Evolutionary conservation across 2,888 invertebrate genomes (phyloP).

Genomic region (Molorchus minor): DNA sequence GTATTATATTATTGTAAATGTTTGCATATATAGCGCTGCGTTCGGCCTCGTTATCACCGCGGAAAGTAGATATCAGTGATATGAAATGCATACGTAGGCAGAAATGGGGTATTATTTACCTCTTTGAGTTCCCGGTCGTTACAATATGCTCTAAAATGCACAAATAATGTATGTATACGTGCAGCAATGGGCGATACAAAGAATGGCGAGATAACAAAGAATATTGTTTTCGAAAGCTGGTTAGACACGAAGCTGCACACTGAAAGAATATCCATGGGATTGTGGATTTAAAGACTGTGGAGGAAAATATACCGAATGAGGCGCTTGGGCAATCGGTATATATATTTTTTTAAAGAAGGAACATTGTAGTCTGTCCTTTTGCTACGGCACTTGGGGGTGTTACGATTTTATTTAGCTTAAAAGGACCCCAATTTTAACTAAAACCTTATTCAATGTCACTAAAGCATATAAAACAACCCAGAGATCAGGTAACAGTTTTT

Average conservation of each 20-base stretch:
- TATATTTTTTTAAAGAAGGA: too few species aligned
- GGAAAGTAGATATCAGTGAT: constrained; percentile 52
- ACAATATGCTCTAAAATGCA: constrained; percentile 37
- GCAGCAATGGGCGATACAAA: constrained; percentile 25
- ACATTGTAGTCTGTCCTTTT: too few species aligned
- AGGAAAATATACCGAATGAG: too few species aligned
- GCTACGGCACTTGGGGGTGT: too few species aligned
- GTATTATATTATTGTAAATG: constrained; percentile 46
- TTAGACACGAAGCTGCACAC: neutral
- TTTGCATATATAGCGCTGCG: constrained; percentile 43
- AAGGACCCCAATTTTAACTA: too few species aligned
- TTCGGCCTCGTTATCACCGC: constrained; percentile 48
- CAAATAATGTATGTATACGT: constrained; percentile 31
- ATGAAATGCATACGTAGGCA: constrained; percentile 43
- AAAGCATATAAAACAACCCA: too few species aligned
- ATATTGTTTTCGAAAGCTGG: constrained; percentile 21
- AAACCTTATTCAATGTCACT: too few species aligned
- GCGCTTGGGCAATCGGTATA: too few species aligned
- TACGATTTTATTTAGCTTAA: too few species aligned
- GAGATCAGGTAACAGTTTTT: too few species aligned
- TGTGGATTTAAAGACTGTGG: neutral
- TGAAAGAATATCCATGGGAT: constrained; percentile 1
- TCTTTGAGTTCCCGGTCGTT: constrained; percentile 28
- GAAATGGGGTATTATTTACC: constrained; percentile 37
- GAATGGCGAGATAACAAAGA: constrained; percentile 27